A percentile compares a stretch with the other conserved stretches of the same genome.
phyloP scores from a whole-genome alignment of 2,797 vertebrate species.

The Anguilla megastoma region DNA sequence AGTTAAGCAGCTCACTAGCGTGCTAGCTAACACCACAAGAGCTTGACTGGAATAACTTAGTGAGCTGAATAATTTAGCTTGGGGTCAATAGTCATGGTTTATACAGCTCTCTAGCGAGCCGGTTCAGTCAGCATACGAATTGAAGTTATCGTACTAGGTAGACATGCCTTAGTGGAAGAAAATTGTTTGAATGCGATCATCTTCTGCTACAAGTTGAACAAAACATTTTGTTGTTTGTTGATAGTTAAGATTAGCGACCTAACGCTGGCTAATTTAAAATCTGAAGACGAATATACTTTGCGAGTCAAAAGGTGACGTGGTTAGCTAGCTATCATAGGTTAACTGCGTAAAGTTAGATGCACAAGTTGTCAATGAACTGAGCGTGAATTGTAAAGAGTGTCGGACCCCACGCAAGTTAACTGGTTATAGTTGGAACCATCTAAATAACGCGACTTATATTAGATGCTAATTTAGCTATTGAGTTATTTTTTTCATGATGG shows the following conservation, averaged over 20 bases:
- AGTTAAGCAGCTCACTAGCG: neutral
- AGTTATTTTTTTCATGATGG: neutral
- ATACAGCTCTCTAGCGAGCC: neutral
- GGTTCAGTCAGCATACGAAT: neutral
- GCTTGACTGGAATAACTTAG: neutral
- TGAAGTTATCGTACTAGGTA: neutral
- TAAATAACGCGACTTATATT: conserved; percentile 10
- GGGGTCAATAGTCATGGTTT: conserved; percentile 4
- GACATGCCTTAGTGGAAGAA: neutral
- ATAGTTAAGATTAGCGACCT: conserved; percentile 54
- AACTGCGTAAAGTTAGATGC: neutral
- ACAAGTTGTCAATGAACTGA: neutral
- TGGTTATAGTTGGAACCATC: conserved; percentile 1
- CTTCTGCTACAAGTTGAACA: neutral
- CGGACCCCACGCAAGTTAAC: neutral
- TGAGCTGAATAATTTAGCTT: conserved; percentile 1
- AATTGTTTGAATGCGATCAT: neutral
- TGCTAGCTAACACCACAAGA: conserved; percentile 20
- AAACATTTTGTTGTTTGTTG: neutral
- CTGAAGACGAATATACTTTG: neutral
- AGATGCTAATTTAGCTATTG: neutral
- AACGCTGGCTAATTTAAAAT: conserved; percentile 59
- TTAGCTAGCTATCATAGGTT: neutral
- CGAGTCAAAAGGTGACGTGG: neutral
- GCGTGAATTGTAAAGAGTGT: neutral